A percentile compares a stretch with the other conserved stretches of the same genome.
Evolutionary conservation across 2,888 invertebrate species (phyloP).

Genomic region (Hyles lineata): DNA sequence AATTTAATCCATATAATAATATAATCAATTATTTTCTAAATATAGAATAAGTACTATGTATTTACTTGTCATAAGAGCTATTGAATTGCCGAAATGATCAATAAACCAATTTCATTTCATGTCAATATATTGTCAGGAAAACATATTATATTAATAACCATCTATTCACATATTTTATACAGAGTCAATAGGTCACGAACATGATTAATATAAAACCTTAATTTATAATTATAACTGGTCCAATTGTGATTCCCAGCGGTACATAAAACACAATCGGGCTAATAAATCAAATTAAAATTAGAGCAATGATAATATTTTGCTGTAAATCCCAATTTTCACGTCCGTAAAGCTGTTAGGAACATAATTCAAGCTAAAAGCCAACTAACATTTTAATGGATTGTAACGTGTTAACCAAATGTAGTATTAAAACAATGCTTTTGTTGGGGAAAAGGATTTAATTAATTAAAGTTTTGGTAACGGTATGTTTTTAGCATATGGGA

Average conservation of each 20-base stretch:
- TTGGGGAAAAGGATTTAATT: not conserved
- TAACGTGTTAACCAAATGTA: conserved; percentile 1
- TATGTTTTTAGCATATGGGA: not conserved
- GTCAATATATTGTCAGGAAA: too few species aligned
- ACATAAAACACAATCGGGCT: not conserved
- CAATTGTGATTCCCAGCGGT: conserved; percentile 5
- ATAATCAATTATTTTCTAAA: too few species aligned
- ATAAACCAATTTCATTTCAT: too few species aligned
- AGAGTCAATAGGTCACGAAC: not conserved
- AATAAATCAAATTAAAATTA: conserved; percentile 24
- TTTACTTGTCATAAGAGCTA: too few species aligned
- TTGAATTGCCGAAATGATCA: too few species aligned
- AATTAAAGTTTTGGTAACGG: not conserved
- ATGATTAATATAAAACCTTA: conserved; percentile 2
- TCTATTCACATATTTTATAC: too few species aligned
- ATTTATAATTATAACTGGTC: conserved; percentile 19
- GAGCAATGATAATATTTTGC: conserved; percentile 17
- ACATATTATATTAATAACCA: too few species aligned
- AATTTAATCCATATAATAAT: too few species aligned
- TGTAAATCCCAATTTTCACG: conserved; percentile 11
- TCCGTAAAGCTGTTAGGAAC: conserved; percentile 17
- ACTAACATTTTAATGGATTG: conserved; percentile 21
- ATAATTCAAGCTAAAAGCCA: conserved; percentile 24
- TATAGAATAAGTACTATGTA: too few species aligned
- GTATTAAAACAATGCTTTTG: not conserved